A percentile compares a stretch with the other conserved stretches of the same genome.
Evolutionary conservation across 1,140 invertebrate species (phyloP).

Genomic region (Maconellicoccus hirsutus): DNA sequence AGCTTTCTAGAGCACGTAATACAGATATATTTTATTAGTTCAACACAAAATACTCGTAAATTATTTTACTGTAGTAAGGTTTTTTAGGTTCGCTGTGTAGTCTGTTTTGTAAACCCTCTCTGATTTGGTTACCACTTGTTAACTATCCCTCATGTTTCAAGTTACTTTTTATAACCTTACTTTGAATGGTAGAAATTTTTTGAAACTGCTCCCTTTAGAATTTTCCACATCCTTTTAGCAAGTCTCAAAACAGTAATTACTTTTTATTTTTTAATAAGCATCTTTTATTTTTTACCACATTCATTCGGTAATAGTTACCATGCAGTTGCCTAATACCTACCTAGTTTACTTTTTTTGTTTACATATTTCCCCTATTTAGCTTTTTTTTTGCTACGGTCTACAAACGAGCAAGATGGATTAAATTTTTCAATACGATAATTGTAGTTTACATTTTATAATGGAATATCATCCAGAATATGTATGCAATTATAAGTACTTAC

Average conservation of each 20-base stretch:
- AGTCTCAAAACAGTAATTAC: neutral
- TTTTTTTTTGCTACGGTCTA: too few species aligned
- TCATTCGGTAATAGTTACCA: neutral
- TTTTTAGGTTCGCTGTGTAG: neutral
- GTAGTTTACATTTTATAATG: too few species aligned
- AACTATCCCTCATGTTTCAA: neutral
- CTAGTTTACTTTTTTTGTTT: neutral
- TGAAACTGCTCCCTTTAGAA: constrained; percentile 2
- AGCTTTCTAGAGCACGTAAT: neutral
- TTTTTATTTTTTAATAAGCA: constrained; percentile 6
- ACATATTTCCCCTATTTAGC: too few species aligned
- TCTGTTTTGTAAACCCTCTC: neutral
- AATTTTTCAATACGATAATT: too few species aligned
- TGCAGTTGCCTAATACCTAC: too few species aligned
- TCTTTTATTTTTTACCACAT: neutral
- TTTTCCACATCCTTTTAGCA: neutral
- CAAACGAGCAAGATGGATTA: too few species aligned
- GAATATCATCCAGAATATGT: too few species aligned
- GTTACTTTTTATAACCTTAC: constrained; percentile 5
- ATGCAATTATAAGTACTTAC: neutral
- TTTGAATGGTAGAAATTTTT: neutral
- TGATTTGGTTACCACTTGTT: constrained; percentile 8
- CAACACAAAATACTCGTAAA: neutral
- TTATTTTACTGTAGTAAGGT: neutral
- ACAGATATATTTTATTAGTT: neutral